Conservation (phyloP, 2,113 vertebrate species). For the Tachysurus fulvidraco region DNA sequence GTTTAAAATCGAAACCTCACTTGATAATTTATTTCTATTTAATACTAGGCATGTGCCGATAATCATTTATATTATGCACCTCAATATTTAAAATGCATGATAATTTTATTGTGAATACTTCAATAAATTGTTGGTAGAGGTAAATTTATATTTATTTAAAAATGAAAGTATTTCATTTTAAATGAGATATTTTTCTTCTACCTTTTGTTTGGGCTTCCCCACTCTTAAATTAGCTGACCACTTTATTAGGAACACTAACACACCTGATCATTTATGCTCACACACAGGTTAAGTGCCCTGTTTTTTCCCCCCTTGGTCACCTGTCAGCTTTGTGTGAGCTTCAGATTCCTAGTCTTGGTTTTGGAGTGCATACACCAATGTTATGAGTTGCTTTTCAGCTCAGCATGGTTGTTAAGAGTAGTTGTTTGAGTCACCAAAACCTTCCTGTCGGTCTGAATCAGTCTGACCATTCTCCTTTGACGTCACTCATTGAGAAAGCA, state of each 20-base stretch:
- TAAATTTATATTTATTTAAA: neutral
- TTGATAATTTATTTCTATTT: slow-evolving; percentile 38
- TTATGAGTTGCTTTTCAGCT: slow-evolving; percentile 2
- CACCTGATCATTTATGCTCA: neutral
- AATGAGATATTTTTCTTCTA: neutral
- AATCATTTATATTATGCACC: neutral
- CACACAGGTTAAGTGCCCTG: neutral
- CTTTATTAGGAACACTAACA: no score
- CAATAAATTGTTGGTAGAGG: neutral
- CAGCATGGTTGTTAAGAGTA: neutral
- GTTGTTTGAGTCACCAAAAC: neutral
- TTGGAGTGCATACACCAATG: neutral
- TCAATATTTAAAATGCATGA: slow-evolving; percentile 1
- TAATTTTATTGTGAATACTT: neutral
- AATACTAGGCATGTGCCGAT: slow-evolving; percentile 34
- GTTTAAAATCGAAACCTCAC: slow-evolving; percentile 22
- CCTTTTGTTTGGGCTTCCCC: neutral
- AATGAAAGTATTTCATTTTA: neutral
- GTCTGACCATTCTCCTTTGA: neutral
- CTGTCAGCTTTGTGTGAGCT: neutral
- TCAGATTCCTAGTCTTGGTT: neutral
- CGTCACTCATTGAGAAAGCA: neutral
- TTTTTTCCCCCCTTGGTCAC: neutral
- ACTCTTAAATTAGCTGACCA: neutral
- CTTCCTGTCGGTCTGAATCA: neutral